A percentile compares a stretch with the other conserved stretches of the same genome.
Evolutionary conservation across 1,140 invertebrate genomes (phyloP).

Genomic region (Platyscapa corneri): DNA sequence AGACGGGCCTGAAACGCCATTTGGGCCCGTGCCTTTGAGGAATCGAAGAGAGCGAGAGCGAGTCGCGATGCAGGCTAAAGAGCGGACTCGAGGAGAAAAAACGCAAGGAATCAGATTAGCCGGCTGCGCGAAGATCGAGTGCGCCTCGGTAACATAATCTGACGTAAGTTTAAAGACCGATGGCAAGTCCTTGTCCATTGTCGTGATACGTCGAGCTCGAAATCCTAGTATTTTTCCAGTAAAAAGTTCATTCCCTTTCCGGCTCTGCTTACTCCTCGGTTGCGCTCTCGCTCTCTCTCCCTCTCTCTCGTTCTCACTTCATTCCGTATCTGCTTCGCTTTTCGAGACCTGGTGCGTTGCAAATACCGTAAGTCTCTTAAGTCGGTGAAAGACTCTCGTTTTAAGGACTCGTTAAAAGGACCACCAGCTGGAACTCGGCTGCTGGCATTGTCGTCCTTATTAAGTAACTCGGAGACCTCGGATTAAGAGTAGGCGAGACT

Average conservation of each 20-base stretch:
- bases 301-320: slow-evolving; percentile 1
- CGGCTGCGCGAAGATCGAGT: slow-evolving; percentile 29
- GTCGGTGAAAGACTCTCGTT: slow-evolving; percentile 36
- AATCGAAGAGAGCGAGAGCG: too few relatives aligned
- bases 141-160: slow-evolving; percentile 47
- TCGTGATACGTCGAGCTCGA: slow-evolving; percentile 1
- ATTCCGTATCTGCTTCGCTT: not conserved
- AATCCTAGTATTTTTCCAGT: slow-evolving; percentile 14
- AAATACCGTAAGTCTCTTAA: slow-evolving; percentile 42
- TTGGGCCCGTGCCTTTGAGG: too few relatives aligned
- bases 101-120: slow-evolving; percentile 42
- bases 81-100: not conserved
- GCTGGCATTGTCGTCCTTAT: slow-evolving; percentile 43
- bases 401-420: slow-evolving; percentile 44
- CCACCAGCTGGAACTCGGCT: slow-evolving; percentile 39
- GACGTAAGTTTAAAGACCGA: slow-evolving; percentile 33
- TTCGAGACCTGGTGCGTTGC: not conserved
- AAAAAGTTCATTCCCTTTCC: slow-evolving; percentile 12
- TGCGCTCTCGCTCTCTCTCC: not conserved
- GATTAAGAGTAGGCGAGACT: slow-evolving; percentile 13
- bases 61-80: too few relatives aligned
- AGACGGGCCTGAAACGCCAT: not conserved
- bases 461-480: slow-evolving; percentile 47
- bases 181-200: slow-evolving; percentile 10
- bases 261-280: not conserved